Base-by-base conservation (phyloP, 1,140 invertebrate genomes). In the Zaprionus davidi region DNA sequence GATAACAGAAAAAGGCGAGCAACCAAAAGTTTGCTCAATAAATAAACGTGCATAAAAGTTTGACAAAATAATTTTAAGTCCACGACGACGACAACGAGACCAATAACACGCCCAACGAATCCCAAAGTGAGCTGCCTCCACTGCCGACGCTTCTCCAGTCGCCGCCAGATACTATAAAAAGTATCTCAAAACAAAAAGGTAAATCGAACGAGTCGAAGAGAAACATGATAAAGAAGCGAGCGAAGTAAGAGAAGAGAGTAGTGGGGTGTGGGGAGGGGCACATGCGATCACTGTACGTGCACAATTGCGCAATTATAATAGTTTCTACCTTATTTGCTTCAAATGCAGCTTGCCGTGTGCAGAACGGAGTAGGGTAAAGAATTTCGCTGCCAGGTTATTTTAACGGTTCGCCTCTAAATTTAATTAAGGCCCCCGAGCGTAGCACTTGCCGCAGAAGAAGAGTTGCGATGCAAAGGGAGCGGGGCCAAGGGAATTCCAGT, bases 341-440 rank as follows among this genome's bases (percentile, higher is more conserved):
- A 69, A 58, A 62, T 56, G 20, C 64, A 51, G 34, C 34, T 24
- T 56, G 26, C 49, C 62, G 67, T 80, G 81, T 60, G 57, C 82
- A 69, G 67, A 24, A 72, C 34, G 56, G 46, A 64, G 41, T 24
- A 64, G 28, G 22, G 41, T 63, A 44, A 57, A 64, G 76, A 77
- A 79, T 82, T 86, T 77, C 74, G 74, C 71, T 62, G 68, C 34
- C 44, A 49, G 76, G 65, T 72, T 82, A 71, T 86, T 77, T 82
- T 87, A 88, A 86, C 84, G 83, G 84, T 72, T 70, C 34, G 62
- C 20, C 60, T 83, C 55, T 88, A 78, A 83, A 86, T 83, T 88
- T 83, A 88, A 83, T 86, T 86, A 86, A 74, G 44, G 34, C 56
- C 38, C 44, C 44, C 46, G n/a, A 11, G 11, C 20, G 22, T 63